phyloP scores from a whole-genome alignment of 2,888 invertebrate species.

The Dynastes grantii region DNA sequence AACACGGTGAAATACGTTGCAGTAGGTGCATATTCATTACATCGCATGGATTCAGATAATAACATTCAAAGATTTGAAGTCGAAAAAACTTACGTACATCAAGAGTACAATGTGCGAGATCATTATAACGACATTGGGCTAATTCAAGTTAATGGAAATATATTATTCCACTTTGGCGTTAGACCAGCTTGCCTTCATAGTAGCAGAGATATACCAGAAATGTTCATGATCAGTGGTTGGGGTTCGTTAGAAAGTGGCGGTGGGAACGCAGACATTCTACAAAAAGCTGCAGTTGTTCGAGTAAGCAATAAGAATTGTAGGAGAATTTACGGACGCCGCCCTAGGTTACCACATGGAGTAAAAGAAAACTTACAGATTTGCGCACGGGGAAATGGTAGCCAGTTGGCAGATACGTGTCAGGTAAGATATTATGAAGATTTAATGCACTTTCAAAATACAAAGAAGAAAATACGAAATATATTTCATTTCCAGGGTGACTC shows the following conservation, averaged over 20 bases:
- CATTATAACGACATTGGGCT: slow-evolving; percentile 73
- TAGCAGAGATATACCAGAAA: slow-evolving; percentile 54
- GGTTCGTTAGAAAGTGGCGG: slow-evolving; percentile 63
- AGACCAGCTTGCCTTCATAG: slow-evolving; percentile 70
- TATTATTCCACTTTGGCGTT: slow-evolving; percentile 65
- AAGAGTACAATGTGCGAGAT: slow-evolving; percentile 66
- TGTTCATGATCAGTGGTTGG: slow-evolving; percentile 70
- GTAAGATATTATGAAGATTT: slow-evolving; percentile 60
- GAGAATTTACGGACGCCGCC: slow-evolving; percentile 57
- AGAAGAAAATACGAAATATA: too few species aligned
- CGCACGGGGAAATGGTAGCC: slow-evolving; percentile 66
- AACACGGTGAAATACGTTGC: slow-evolving; percentile 65
- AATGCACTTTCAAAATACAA: neutral
- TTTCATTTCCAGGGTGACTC: slow-evolving; percentile 73
- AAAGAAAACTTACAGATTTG: slow-evolving; percentile 69
- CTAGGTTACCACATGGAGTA: slow-evolving; percentile 66
- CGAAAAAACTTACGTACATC: slow-evolving; percentile 65
- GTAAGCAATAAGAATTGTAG: slow-evolving; percentile 65
- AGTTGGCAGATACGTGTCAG: slow-evolving; percentile 71
- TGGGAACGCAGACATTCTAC: slow-evolving; percentile 62
- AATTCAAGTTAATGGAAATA: slow-evolving; percentile 67
- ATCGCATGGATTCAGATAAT: slow-evolving; percentile 59
- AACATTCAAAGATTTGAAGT: slow-evolving; percentile 64
- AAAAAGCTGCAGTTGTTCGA: slow-evolving; percentile 69
- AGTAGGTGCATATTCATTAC: slow-evolving; percentile 68